Evolutionary conservation across 30 jellyfish, hydroid and myxozoan genomes (phyloP).

Genomic region (Mastigias papua): DNA sequence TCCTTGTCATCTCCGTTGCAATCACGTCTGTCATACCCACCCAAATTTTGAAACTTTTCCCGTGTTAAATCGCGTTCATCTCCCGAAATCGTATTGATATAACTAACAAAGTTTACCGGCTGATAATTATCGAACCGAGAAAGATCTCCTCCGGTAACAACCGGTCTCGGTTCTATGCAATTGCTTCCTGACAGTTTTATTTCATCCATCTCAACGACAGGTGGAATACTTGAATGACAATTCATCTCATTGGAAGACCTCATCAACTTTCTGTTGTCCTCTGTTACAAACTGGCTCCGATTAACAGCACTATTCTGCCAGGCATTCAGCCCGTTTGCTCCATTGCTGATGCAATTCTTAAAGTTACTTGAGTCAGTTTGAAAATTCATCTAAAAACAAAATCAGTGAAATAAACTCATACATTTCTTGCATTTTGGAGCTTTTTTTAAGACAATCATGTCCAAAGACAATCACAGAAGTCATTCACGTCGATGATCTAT

Average conservation of each 20-base stretch:
- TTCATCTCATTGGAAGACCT: not conserved
- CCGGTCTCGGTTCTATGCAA: slow-evolving; percentile 8
- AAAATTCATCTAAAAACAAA: not conserved
- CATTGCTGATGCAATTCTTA: not conserved
- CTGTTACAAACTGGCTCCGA: slow-evolving; percentile 5
- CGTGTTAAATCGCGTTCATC: not conserved
- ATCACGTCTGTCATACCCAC: not conserved
- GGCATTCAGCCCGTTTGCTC: not conserved
- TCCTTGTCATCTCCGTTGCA: slow-evolving; percentile 33
- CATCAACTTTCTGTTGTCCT: not conserved
- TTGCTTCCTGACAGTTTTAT: not conserved
- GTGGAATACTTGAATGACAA: not conserved
- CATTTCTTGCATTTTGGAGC: not conserved
- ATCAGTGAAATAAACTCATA: not conserved
- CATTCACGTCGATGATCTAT: too few species aligned
- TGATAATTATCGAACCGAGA: slow-evolving; percentile 7
- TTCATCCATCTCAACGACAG: not conserved
- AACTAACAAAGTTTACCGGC: slow-evolving; percentile 8
- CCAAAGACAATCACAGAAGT: too few species aligned
- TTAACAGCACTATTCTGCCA: not conserved
- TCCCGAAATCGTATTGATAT: slow-evolving; percentile 7
- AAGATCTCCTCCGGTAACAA: not conserved
- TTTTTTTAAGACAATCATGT: too few species aligned
- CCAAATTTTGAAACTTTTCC: not conserved
- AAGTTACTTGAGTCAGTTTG: not conserved